Conservation (phyloP, 2,113 vertebrate genomes). For the Chaetodon auriga region DNA sequence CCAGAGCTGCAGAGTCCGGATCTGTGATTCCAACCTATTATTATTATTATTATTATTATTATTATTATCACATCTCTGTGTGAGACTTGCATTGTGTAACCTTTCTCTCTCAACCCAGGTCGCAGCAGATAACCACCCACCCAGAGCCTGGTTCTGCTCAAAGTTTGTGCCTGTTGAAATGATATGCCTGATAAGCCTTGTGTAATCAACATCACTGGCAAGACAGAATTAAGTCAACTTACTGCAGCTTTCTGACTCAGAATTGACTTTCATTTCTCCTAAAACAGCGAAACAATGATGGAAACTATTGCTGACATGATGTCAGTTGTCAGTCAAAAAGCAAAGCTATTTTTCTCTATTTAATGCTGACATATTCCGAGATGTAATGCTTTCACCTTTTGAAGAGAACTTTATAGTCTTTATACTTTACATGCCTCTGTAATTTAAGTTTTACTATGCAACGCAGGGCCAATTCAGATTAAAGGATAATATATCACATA, state of each 20-base stretch:
- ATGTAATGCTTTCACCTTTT: slow-evolving; percentile 1
- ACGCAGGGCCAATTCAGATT: background rate
- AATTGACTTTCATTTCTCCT: background rate
- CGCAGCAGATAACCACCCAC: too few species aligned
- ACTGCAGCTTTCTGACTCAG: background rate
- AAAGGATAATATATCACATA: slow-evolving; percentile 12
- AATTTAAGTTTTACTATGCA: background rate
- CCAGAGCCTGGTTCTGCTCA: too few species aligned
- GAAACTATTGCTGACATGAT: background rate
- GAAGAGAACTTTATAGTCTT: background rate
- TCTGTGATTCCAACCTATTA: too few species aligned
- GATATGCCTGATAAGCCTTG: background rate
- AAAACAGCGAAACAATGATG: background rate
- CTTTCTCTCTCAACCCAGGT: too few species aligned
- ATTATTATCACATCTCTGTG: too few species aligned
- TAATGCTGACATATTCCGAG: slow-evolving; percentile 12
- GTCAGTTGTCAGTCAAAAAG: slow-evolving; percentile 18
- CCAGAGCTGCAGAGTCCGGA: too few species aligned
- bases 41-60: too few species aligned
- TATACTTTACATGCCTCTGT: background rate
- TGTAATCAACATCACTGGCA: background rate
- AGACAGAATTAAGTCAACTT: background rate
- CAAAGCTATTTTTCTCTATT: background rate
- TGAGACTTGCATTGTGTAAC: too few species aligned
- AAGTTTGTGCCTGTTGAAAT: too few species aligned